Percentiles rank a stretch among this genome's conserved stretches.
Evolutionary conservation across 2,888 invertebrate species (phyloP).

Genomic region (Sphecodes monilicornis): DNA sequence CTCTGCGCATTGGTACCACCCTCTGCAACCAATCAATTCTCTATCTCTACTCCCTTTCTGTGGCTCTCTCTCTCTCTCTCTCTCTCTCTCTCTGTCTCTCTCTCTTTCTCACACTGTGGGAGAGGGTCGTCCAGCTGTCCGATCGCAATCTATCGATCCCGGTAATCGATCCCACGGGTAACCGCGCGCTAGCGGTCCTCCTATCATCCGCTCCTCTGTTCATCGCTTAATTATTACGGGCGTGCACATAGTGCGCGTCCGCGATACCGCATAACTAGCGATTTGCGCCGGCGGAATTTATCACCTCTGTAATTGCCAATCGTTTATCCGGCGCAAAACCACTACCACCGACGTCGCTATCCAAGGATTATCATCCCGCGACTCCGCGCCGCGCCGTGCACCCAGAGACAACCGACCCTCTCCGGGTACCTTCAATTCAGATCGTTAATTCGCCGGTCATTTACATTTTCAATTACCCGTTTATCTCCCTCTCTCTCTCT

Average conservation of each 20-base stretch:
- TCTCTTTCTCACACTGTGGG: neutral
- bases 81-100: too few relatives aligned
- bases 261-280: slow-evolving; percentile 69
- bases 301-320: slow-evolving; percentile 79
- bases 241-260: slow-evolving; percentile 63
- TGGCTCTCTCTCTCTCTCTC: neutral
- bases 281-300: slow-evolving; percentile 77
- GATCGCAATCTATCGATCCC: slow-evolving; percentile 51
- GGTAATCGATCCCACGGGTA: slow-evolving; percentile 63
- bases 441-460: slow-evolving; percentile 75
- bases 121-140: slow-evolving; percentile 18
- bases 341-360: slow-evolving; percentile 71
- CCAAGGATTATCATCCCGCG: slow-evolving; percentile 65
- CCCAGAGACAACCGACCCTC: slow-evolving; percentile 23
- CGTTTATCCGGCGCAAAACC: slow-evolving; percentile 78
- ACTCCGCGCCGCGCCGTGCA: slow-evolving; percentile 19
- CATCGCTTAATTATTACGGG: slow-evolving; percentile 79
- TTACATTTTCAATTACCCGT: slow-evolving; percentile 78
- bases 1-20: neutral
- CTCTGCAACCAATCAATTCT: neutral
- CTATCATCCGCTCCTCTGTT: slow-evolving; percentile 68
- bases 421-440: slow-evolving; percentile 62
- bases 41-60: neutral
- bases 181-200: slow-evolving; percentile 14
- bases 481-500: neutral